A percentile compares a stretch with the other conserved stretches of the same genome.
phyloP scores from a whole-genome alignment of 23 tunicate genomes.

The Ciona savignyi region DNA sequence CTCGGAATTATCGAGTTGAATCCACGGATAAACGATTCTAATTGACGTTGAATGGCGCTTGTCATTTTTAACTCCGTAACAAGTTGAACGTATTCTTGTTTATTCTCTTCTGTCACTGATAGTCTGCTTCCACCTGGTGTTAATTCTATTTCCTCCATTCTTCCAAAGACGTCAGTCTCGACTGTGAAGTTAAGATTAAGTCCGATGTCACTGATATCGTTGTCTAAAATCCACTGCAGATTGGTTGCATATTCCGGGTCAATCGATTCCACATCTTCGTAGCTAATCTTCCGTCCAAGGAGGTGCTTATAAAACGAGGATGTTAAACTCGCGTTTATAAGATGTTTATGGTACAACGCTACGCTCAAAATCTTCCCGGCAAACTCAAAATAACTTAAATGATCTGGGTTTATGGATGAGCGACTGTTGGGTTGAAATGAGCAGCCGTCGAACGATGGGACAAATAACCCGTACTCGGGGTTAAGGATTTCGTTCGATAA shows the following conservation, averaged over 20 bases:
- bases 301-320: conserved; percentile 85
- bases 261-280: conserved; percentile 79
- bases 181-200: conserved; percentile 65
- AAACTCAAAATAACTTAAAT: conserved; percentile 76
- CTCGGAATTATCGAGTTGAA: conserved; percentile 73
- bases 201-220: conserved; percentile 81
- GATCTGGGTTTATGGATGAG: conserved; percentile 89
- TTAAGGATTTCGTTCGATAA: conserved; percentile 79
- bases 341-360: conserved; percentile 64
- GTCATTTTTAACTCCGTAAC: conserved; percentile 95
- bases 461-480: conserved; percentile 80
- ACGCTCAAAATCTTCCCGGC: conserved; percentile 85
- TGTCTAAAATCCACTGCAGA: conserved; percentile 93
- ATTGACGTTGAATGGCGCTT: conserved; percentile 77
- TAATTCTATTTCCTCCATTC: conserved; percentile 86
- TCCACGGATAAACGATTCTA: conserved; percentile 74
- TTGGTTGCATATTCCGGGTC: conserved; percentile 93
- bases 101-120: conserved; percentile 70
- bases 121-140: conserved; percentile 63
- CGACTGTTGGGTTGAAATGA: conserved; percentile 84
- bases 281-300: conserved; percentile 64
- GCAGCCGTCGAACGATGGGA: conserved; percentile 86
- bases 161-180: conserved; percentile 92
- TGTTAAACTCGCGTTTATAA: conserved; percentile 75
- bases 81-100: conserved; percentile 91